Evolutionary conservation across 1,140 invertebrate genomes (phyloP).

Genomic region (Harpegnathos saltator): DNA sequence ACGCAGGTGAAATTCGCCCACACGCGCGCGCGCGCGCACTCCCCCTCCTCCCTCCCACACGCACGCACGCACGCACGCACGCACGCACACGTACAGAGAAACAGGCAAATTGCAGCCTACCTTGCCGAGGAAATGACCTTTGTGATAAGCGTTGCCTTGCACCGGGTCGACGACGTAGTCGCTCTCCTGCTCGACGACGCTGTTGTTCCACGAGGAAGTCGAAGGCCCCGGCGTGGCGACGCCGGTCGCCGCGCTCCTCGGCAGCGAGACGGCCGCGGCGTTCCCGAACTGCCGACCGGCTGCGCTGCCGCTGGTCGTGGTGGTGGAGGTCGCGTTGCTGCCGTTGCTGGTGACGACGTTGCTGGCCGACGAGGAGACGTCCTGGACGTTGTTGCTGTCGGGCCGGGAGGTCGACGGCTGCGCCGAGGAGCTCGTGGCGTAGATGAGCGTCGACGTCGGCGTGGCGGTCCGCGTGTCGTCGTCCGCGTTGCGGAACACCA

Average conservation of each 20-base stretch:
- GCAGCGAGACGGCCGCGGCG: conserved; percentile 40
- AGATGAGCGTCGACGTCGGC: conserved; percentile 64
- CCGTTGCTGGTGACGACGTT: conserved; percentile 36
- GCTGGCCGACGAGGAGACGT: conserved; percentile 44
- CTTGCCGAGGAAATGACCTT: conserved; percentile 87
- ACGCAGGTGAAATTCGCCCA: too few species aligned
- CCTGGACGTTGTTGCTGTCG: conserved; percentile 51
- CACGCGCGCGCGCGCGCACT: conserved; percentile 55
- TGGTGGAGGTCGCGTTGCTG: conserved; percentile 59
- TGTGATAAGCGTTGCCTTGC: conserved; percentile 86
- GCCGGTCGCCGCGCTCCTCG: conserved; percentile 50
- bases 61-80: too few species aligned
- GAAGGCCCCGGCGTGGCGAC: conserved; percentile 65
- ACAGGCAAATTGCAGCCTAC: too few species aligned
- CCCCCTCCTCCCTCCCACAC: too few species aligned
- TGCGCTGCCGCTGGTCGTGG: conserved; percentile 51
- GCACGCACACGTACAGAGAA: too few species aligned
- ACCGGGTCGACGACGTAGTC: conserved; percentile 86
- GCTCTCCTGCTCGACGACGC: conserved; percentile 81
- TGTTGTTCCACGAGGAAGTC: conserved; percentile 69
- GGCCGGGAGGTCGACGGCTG: conserved; percentile 67
- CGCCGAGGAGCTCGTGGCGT: conserved; percentile 47
- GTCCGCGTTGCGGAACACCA: conserved; percentile 51
- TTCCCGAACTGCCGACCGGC: conserved; percentile 59
- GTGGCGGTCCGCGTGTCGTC: conserved; percentile 34